Percentiles rank a stretch among this genome's conserved stretches.
Conservation (phyloP, 2,797 vertebrate species). For the Arrhamphus sclerolepis region DNA sequence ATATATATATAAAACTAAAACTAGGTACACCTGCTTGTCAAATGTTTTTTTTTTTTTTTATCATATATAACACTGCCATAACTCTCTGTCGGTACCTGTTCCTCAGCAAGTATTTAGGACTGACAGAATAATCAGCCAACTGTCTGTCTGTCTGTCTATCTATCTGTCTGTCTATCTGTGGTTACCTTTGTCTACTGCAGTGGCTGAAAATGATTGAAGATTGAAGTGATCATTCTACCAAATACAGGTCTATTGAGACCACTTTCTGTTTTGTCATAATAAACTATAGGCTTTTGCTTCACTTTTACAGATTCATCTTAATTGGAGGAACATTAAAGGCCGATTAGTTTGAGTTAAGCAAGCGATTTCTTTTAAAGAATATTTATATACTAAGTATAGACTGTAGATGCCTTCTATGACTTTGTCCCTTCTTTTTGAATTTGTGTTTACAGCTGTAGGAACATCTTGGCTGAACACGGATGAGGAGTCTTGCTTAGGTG, state of each 20-base stretch:
- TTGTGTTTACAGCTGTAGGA: slow-evolving; percentile 73
- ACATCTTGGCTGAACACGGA: slow-evolving; percentile 70
- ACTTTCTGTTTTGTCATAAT: neutral
- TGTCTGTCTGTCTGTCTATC: neutral
- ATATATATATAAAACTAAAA: too few relatives aligned
- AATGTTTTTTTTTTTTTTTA: too few relatives aligned
- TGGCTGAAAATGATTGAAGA: too few relatives aligned
- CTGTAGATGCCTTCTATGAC: slow-evolving; percentile 48
- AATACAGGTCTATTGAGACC: slow-evolving; percentile 78
- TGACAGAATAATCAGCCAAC: neutral
- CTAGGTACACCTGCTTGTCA: too few relatives aligned
- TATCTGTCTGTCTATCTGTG: neutral
- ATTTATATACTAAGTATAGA: neutral
- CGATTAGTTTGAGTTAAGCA: neutral
- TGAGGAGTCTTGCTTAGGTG: slow-evolving; percentile 71
- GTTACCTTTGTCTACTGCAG: too few relatives aligned
- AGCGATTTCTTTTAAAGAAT: neutral
- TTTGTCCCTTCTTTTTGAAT: slow-evolving; percentile 55
- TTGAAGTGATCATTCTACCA: neutral
- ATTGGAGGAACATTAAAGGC: neutral
- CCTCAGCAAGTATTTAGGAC: neutral
- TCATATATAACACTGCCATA: neutral
- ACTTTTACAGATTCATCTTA: slow-evolving; percentile 6
- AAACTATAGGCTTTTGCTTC: neutral
- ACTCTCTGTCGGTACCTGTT: neutral